Base-by-base conservation (phyloP, 2,113 vertebrate species). In the Epinephelus cyanopodus region DNA sequence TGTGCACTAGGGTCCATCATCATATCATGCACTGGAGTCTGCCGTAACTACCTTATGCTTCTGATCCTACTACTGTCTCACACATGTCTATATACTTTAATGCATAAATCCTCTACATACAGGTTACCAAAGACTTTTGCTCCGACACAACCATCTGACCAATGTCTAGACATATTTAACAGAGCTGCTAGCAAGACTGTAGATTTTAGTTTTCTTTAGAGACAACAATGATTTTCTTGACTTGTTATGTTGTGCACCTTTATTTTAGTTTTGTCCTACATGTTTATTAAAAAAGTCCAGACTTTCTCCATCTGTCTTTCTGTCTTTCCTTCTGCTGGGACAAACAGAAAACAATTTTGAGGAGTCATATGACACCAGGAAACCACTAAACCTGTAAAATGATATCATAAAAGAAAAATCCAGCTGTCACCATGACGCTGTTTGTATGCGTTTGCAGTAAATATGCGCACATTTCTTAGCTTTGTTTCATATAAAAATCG, bases 391-490 rank as follows among this genome's bases (percentile, higher is more conserved):
- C 3, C 37, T 61, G 15, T 67, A 62, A 65, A 25, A 33, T 19
- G 0, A 23, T 54, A 14, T 13, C 3, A 1, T 63, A 57, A 50
- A 71, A 37, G 15, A 19, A 25, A 50, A 73, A 33, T 50, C 12
- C 25, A 23, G 47, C 33, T 50, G 68, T 68, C 50, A 60, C n/a
- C 37, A 42, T 80, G 65, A 78, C 45, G 27, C 61, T n/a, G 17
- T 50, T 17, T 65, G 62, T 42, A 52, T 47, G 45, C n/a, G 3
- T 18, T 47, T 53, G 18, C 2, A 39, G 9, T 17, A 3, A 69
- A 9, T 15, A 9, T 69, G 33, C 29, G 29, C 29, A 29, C 29
- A 29, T 37, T 37, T 37, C 33, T 7, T 37, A 37, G 33, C 6
- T 37, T 37, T 37, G 33, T 37, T 37, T 37, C 6, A 37, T 37